These are phyloP conservation scores for Nyctereutes procyonoides DNA, from an alignment of 2,113 vertebrate species.

Conservation along the genomic window DNA sequence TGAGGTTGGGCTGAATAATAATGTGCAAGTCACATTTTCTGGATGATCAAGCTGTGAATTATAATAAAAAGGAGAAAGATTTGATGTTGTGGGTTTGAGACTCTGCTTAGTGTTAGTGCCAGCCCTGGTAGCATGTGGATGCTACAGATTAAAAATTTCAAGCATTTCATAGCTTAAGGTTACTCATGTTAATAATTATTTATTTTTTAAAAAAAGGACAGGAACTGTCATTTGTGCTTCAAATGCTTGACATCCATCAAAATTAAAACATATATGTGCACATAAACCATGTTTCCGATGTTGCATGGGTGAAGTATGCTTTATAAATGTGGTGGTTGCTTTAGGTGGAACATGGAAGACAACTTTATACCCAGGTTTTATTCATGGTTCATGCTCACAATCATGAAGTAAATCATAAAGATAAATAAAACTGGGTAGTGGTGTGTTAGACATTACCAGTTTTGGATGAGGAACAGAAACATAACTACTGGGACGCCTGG, in stretches of 20 bases:
- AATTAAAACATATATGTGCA: neutral
- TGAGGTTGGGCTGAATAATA: conserved; percentile 76
- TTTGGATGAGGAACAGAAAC: neutral
- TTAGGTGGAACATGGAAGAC: neutral
- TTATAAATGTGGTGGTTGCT: neutral
- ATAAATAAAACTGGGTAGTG: neutral
- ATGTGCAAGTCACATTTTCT: conserved; percentile 17
- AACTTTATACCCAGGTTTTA: neutral
- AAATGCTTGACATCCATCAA: neutral
- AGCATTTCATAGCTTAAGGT: conserved; percentile 16
- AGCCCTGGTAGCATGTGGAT: neutral
- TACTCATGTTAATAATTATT: neutral
- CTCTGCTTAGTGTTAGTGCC: neutral
- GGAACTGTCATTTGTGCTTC: neutral
- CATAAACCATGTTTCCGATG: neutral
- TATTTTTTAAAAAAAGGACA: neutral
- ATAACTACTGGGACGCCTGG: neutral
- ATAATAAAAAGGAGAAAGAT: conserved; percentile 13
- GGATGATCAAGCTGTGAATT: neutral
- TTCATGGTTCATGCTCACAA: neutral
- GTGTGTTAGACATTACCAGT: neutral
- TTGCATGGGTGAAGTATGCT: neutral
- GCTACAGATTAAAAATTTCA: neutral
- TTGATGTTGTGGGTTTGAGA: conserved; percentile 17
- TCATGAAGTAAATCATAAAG: neutral